Base-by-base conservation (phyloP, 2,113 vertebrate species). In the Oreochromis niloticus region DNA sequence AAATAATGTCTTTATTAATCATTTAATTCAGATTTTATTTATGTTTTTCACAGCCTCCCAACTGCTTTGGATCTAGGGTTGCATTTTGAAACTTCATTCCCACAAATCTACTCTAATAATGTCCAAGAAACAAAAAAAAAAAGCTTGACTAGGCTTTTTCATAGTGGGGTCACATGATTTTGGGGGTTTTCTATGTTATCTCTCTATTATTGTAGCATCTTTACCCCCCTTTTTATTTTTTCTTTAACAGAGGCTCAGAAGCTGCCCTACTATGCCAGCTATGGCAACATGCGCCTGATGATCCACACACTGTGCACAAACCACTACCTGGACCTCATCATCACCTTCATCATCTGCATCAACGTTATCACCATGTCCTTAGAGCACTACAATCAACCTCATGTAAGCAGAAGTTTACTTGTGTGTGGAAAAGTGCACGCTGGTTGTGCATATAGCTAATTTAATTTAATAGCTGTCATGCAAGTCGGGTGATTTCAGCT, bases 291-390 rank as follows among this genome's bases (percentile, higher is more conserved):
- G 7, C 98, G 98, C 34, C 97, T 98, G 92, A 97, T 99, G 95
- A 98, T 99, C 95, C 98, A 99, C 96, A 97, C 98, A 24, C 97
- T 98, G 95, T 99, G 98, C 94, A 99, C 98, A 89, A 99, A 98
- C 96, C 98, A 99, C 97, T 98, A 99, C 94, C 95, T 99, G 97
- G 98, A 99, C 96, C 98, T 99, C 96, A 99, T 99, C 95, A 99
- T 99, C 96, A 99, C 98, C 94, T 98, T 98, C 96, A 98, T 99
- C 96, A 99, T 99, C 96, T 98, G 98, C 94, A 97, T 99, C 96
- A 99, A 99, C 1, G 98, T 99, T 90, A 97, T 99, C 95, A 99
- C 98, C 88, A 99, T 99, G 98, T 99, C 98, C 83, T 95, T 99
- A 96, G 98, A 99, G 95, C 98, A 99, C 97, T 99, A 98, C 96